phyloP scores from a whole-genome alignment of 1,140 invertebrate species.

The Listronotus bonariensis region DNA sequence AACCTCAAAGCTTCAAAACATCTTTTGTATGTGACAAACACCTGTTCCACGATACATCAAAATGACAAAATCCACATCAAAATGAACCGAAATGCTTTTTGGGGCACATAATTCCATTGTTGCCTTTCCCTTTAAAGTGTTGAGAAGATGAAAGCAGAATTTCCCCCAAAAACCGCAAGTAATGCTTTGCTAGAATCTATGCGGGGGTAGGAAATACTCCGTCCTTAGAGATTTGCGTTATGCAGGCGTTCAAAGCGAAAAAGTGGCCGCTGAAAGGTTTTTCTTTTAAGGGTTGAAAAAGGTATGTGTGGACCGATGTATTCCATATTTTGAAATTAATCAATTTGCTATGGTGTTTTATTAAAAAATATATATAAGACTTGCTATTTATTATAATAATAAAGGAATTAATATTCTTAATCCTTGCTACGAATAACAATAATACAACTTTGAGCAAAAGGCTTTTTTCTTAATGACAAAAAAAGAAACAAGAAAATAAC shows the following conservation, averaged over 20 bases:
- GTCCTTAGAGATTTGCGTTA: not conserved
- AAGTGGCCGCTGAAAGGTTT: not conserved
- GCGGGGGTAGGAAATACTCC: not conserved
- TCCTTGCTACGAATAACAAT: no score
- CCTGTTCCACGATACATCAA: slow-evolving; percentile 18
- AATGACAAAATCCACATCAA: slow-evolving; percentile 24
- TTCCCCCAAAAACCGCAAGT: slow-evolving; percentile 29
- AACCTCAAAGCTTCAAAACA: no score
- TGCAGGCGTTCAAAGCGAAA: not conserved
- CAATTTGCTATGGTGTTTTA: no score
- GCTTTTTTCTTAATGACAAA: no score
- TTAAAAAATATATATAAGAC: no score
- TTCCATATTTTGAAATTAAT: no score
- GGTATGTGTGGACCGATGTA: no score
- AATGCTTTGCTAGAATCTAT: slow-evolving; percentile 13
- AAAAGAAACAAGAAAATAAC: no score
- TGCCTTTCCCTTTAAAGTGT: slow-evolving; percentile 29
- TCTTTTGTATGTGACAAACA: slow-evolving; percentile 3
- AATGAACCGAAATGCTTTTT: slow-evolving; percentile 14
- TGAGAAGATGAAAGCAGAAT: slow-evolving; percentile 34
- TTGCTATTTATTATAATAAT: no score
- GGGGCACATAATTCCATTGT: slow-evolving; percentile 30
- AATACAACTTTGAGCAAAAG: no score
- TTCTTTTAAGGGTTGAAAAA: no score
- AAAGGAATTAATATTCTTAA: no score